Base-by-base conservation (phyloP, 2,888 invertebrate species). In the Alloplasta piceator region DNA sequence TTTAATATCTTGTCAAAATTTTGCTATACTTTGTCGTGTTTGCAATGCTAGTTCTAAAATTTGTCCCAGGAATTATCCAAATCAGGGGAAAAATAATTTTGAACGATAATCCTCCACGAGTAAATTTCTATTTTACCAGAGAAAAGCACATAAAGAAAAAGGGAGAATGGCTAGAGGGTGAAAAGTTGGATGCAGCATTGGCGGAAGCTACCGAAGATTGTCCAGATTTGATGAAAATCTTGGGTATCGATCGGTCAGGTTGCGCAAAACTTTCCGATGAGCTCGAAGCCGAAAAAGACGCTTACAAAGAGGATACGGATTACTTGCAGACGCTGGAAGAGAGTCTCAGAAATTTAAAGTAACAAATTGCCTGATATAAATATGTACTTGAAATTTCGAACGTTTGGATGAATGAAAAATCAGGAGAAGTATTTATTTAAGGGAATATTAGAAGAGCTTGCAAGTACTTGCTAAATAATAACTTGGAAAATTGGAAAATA, bases 311-410 rank as follows among this genome's bases (percentile, higher is more conserved):
- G 38, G 89, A 91, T 77, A 50, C 86, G 6, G 85, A 86, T 56
- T 90, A 89, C 73, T 70, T 89, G 3, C 48, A 85, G 10, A 82
- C 72, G 1, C 78, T 92, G 10, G 86, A 88, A 75, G 77, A 85
- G 14, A 87, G 87, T 64, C 82, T 88, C 38, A 85, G 80, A 16
- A 87, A 82, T 81, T 71, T 91, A 4, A 90, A 85, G 92, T 92
- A 87, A 84, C 7, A 48, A 72, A 61, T 38, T 60, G 14, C 1
- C 67, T 60, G 48, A 9, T 43, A 52, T 43, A 64, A 39, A 76
- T 48, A 46, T 58, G 68, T 56, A 43, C n/a, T 5, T 6, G 16
- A 14, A 41, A 1, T 41, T 16, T 9, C n/a, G 10, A 10, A 43
- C 4, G 43, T 10, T 43, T 4, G 1, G 43, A 43, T 2, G 7